Conservation (phyloP, 2,888 invertebrate species). For the Drosophila longiperda region DNA sequence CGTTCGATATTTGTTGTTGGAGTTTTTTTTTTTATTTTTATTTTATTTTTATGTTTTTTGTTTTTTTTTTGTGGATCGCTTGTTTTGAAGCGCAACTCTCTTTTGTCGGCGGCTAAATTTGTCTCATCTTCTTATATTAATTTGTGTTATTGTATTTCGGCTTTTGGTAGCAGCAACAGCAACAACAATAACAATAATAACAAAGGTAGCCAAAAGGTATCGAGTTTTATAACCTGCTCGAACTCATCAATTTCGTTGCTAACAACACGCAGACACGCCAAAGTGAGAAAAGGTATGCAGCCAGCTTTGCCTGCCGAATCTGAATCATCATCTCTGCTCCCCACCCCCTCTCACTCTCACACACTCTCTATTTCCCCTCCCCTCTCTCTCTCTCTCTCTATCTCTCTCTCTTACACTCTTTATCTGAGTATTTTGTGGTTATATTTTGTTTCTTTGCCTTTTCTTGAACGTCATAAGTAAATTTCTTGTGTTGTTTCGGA, state of each 20-base stretch:
- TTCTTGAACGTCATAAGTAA: slow-evolving; percentile 69
- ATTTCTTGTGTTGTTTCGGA: slow-evolving; percentile 68
- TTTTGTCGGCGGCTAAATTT: slow-evolving; percentile 81
- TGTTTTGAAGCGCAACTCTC: slow-evolving; percentile 49
- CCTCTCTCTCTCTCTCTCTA: too few species aligned
- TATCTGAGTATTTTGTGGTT: slow-evolving; percentile 35
- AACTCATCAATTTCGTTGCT: slow-evolving; percentile 80
- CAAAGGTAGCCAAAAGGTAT: slow-evolving; percentile 77
- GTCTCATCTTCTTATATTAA: slow-evolving; percentile 81
- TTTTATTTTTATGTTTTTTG: background rate
- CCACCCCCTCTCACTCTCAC: background rate
- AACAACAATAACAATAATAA: slow-evolving; percentile 31
- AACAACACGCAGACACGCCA: slow-evolving; percentile 81
- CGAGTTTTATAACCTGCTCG: slow-evolving; percentile 81
- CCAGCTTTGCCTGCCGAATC: slow-evolving; percentile 16
- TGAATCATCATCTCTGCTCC: slow-evolving; percentile 66
- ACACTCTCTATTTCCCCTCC: background rate
- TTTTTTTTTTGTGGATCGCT: slow-evolving; percentile 4
- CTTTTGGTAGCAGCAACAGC: slow-evolving; percentile 50
- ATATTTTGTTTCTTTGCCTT: slow-evolving; percentile 13
- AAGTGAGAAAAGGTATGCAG: slow-evolving; percentile 76
- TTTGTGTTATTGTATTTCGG: slow-evolving; percentile 80
- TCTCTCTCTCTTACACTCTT: background rate
- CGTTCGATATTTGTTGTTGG: slow-evolving; percentile 10
- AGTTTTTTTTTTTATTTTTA: background rate